Evolutionary conservation across 2,797 vertebrate species (phyloP).

Genomic region (Apogon hyalosoma): DNA sequence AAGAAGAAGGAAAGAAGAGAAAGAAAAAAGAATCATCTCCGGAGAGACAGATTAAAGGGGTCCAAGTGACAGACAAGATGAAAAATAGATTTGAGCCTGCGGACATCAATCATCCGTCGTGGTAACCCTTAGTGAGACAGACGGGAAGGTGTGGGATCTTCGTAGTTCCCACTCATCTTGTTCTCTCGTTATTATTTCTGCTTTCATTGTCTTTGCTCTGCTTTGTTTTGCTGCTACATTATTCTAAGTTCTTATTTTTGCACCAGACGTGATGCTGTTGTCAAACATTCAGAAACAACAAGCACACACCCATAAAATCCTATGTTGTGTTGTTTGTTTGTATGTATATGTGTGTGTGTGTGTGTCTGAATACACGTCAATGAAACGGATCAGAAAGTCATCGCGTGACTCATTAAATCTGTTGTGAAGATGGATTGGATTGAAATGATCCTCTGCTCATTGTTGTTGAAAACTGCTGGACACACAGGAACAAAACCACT

Average conservation of each 20-base stretch:
- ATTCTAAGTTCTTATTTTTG: not conserved
- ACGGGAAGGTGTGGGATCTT: slow-evolving; percentile 28
- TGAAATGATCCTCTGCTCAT: not conserved
- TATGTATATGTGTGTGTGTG: too few species aligned
- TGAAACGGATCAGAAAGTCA: slow-evolving; percentile 10
- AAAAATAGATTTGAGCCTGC: slow-evolving; percentile 55
- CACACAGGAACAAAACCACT: too few species aligned
- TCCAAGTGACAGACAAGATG: slow-evolving; percentile 49
- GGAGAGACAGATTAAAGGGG: slow-evolving; percentile 48
- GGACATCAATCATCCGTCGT: slow-evolving; percentile 58
- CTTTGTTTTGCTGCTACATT: slow-evolving; percentile 26
- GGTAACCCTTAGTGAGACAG: slow-evolving; percentile 49
- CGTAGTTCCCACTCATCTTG: slow-evolving; percentile 26
- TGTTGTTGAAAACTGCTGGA: too few species aligned
- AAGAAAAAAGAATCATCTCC: slow-evolving; percentile 24
- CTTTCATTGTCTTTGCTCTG: slow-evolving; percentile 14
- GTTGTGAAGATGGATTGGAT: not conserved
- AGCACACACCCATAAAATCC: slow-evolving; percentile 4
- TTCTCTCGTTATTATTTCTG: slow-evolving; percentile 15
- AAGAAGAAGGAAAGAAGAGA: too few species aligned
- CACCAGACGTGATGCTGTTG: not conserved
- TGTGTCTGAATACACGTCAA: not conserved
- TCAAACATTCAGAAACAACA: slow-evolving; percentile 8
- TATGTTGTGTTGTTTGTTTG: too few species aligned
- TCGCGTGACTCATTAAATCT: slow-evolving; percentile 19